phyloP scores from a whole-genome alignment of 2,888 invertebrate genomes.

The Oeneis ivallda region DNA sequence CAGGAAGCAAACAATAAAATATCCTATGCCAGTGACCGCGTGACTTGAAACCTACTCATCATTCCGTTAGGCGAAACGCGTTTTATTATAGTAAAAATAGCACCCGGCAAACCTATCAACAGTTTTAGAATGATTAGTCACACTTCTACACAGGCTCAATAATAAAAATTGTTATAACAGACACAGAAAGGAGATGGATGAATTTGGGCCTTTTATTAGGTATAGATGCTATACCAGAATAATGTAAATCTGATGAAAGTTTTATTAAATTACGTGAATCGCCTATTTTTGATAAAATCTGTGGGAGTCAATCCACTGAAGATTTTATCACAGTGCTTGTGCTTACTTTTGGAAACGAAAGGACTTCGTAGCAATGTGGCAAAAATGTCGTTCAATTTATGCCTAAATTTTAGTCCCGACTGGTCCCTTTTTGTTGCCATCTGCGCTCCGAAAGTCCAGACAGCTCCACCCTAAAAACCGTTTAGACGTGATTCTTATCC shows the following conservation, averaged over 20 bases:
- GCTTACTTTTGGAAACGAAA: conserved; percentile 49
- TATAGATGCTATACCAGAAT: too few species aligned
- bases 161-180: too few species aligned
- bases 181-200: too few species aligned
- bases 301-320: neutral
- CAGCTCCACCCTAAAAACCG: conserved; percentile 81
- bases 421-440: conserved; percentile 79
- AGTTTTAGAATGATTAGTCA: conserved; percentile 35
- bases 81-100: conserved; percentile 48
- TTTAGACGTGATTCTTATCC: conserved; percentile 71
- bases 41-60: conserved; percentile 60
- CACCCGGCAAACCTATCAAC: conserved; percentile 39
- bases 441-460: conserved; percentile 77
- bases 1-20: conserved; percentile 75
- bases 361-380: conserved; percentile 63
- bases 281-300: neutral
- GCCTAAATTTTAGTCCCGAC: conserved; percentile 74
- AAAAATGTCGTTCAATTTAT: conserved; percentile 81
- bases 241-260: too few species aligned
- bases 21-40: conserved; percentile 71
- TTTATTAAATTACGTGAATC: neutral
- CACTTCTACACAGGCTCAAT: conserved; percentile 13
- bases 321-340: neutral
- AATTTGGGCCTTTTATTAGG: too few species aligned
- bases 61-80: conserved; percentile 59